These are phyloP conservation scores for Rhizoglyphus robini DNA, from an alignment of 1,140 invertebrate genomes.

Conservation along the genomic window DNA sequence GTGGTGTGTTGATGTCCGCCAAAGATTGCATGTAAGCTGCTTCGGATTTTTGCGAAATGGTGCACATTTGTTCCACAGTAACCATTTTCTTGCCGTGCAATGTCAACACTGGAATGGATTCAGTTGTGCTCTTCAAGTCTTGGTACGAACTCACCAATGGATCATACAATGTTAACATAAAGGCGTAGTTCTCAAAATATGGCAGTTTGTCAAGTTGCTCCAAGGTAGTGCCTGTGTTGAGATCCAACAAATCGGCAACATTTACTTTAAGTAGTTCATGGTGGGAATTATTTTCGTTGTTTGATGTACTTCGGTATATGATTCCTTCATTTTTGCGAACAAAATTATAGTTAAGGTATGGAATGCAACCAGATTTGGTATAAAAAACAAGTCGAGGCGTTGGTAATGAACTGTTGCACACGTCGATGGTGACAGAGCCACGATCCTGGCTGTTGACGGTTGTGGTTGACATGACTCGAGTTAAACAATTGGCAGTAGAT, in stretches of 20 bases:
- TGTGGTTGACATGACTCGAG: neutral
- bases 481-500: too few relatives aligned
- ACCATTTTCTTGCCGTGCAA: slow-evolving; percentile 2
- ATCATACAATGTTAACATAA: neutral
- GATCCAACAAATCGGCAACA: neutral
- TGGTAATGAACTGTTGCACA: neutral
- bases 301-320: neutral
- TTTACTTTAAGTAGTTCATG: neutral
- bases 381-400: neutral
- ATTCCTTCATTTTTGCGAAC: neutral
- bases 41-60: neutral
- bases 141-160: neutral
- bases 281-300: neutral
- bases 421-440: neutral
- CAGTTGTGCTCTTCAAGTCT: neutral
- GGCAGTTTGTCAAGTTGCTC: neutral
- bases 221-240: neutral
- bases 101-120: neutral
- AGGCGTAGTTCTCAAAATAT: slow-evolving; percentile 5
- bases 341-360: slow-evolving; percentile 1
- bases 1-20: slow-evolving; percentile 4
- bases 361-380: neutral
- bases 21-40: neutral
- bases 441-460: neutral
- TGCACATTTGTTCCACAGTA: neutral